Conservation (phyloP, 2,113 vertebrate species). For the Mohoua ochrocephala region DNA sequence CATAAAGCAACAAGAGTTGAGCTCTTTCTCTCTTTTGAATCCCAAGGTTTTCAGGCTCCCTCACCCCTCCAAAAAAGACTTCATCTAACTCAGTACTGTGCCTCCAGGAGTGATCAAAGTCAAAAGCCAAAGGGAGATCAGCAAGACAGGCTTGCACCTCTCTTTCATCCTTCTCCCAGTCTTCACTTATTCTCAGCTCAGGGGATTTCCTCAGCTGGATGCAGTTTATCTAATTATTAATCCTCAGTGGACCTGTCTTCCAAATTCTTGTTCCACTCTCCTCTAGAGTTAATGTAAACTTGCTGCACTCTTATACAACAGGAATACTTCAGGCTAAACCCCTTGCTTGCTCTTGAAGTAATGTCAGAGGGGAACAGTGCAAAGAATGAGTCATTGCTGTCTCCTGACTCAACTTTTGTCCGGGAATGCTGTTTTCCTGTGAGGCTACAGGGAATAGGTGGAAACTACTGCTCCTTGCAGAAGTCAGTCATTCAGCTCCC, state of each 20-base stretch:
- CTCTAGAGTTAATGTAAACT: not conserved
- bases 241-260: not conserved
- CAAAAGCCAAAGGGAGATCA: not conserved
- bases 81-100: not conserved
- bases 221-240: not conserved
- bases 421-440: not conserved
- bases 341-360: not conserved
- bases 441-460: not conserved
- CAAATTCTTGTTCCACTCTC: not conserved
- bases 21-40: not conserved
- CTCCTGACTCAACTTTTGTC: conserved; percentile 10
- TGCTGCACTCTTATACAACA: not conserved
- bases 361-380: not conserved
- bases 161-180: not conserved
- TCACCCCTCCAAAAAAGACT: fast-evolving
- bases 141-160: not conserved
- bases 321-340: not conserved
- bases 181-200: not conserved
- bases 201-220: not conserved
- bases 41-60: not conserved
- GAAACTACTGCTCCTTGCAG: not conserved
- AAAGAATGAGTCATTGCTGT: conserved; percentile 14
- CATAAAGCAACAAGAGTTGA: not conserved
- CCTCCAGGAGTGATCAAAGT: not conserved
- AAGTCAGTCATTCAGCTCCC: not conserved